Conservation (phyloP, 2,888 invertebrate species). For the Dysmachus trigonus region DNA sequence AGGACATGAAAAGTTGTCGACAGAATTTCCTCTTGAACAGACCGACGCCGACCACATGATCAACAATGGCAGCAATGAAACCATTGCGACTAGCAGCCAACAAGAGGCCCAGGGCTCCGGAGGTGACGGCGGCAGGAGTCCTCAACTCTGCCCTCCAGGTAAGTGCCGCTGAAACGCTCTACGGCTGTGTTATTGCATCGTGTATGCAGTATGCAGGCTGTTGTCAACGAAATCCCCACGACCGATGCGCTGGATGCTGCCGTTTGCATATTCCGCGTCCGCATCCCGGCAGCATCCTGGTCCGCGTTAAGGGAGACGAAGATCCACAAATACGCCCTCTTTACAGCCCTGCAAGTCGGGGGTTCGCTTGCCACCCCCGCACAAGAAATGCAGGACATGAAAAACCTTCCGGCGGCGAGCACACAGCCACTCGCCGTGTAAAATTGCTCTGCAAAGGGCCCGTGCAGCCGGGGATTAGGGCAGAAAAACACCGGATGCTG, state of each 20-base stretch:
- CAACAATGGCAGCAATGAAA: conserved; percentile 7
- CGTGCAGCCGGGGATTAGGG: not conserved
- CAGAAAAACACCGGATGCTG: not conserved
- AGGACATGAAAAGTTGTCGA: conserved; percentile 6
- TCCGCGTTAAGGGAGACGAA: no score
- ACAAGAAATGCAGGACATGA: not conserved
- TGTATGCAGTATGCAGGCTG: not conserved
- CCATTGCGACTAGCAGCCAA: not conserved
- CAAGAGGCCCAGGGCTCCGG: not conserved
- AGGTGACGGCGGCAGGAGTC: not conserved
- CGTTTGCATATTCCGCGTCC: not conserved
- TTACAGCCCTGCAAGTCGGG: not conserved
- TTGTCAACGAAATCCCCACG: not conserved
- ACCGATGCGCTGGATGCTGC: not conserved
- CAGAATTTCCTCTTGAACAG: not conserved
- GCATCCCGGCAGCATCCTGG: not conserved
- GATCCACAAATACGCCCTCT: not conserved
- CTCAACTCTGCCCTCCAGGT: conserved; percentile 43
- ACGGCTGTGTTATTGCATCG: no score
- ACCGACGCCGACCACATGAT: not conserved
- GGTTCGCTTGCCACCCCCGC: not conserved
- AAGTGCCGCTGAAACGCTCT: not conserved
- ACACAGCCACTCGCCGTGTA: not conserved
- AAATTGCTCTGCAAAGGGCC: not conserved
- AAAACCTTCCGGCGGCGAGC: not conserved